These are phyloP conservation scores for Megastigmus dorsalis DNA, from an alignment of 2,888 invertebrate genomes.

Conservation along the genomic window DNA sequence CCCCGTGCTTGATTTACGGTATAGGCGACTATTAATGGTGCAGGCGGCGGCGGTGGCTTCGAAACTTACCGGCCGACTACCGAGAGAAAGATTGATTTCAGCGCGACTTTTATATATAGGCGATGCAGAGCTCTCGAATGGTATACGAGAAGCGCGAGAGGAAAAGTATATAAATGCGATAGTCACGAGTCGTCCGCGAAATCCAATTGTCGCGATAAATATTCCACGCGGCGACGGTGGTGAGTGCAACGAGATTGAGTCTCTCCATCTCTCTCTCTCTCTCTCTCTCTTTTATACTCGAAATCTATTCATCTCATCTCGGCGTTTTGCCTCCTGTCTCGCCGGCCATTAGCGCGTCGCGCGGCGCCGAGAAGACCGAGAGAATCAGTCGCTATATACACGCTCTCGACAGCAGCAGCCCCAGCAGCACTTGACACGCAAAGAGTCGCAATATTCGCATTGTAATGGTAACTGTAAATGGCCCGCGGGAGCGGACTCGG, in stretches of 20 bases:
- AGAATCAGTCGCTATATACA: neutral
- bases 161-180: no score
- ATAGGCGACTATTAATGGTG: no score
- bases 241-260: neutral
- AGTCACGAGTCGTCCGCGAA: slow-evolving; percentile 1
- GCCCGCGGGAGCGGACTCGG: neutral
- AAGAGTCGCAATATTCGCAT: slow-evolving; percentile 48
- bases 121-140: no score
- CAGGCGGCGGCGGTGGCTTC: no score
- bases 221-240: neutral
- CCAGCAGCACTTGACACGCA: slow-evolving; percentile 36
- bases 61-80: no score
- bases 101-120: no score
- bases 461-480: slow-evolving; percentile 43
- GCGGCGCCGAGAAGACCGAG: neutral
- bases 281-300: no score
- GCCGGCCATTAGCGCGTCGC: slow-evolving; percentile 11
- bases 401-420: slow-evolving; percentile 49
- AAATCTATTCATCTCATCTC: slow-evolving; percentile 20
- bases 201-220: slow-evolving; percentile 36
- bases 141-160: no score
- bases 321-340: neutral
- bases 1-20: neutral
- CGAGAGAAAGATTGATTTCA: no score
- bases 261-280: no score